Conservation (phyloP, 2,797 vertebrate species). For the Odontamblyopus lacepedii region DNA sequence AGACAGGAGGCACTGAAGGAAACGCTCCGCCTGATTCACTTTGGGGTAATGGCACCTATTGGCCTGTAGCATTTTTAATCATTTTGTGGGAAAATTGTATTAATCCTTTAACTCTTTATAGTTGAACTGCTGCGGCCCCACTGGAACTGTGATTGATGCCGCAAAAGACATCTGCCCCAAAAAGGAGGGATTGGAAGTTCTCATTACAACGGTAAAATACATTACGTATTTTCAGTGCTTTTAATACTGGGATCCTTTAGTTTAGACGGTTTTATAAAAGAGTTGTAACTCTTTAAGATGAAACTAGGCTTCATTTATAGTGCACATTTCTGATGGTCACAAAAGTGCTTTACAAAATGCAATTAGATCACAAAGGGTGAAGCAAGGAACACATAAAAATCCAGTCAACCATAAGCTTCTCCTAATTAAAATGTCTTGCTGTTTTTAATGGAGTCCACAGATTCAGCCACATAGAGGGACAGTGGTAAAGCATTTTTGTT, state of each 20-base stretch:
- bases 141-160: conserved; percentile 60
- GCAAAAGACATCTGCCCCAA: conserved; percentile 82
- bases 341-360: too few species aligned
- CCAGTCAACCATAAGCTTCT: background rate
- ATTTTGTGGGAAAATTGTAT: background rate
- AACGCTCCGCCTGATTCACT: conserved; percentile 84
- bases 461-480: too few species aligned
- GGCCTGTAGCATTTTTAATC: background rate
- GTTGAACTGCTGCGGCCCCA: conserved; percentile 88
- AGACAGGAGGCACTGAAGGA: conserved; percentile 78
- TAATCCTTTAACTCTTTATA: conserved; percentile 32
- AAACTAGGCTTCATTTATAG: too few species aligned
- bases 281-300: too few species aligned
- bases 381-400: background rate
- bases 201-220: conserved; percentile 69
- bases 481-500: too few species aligned
- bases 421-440: too few species aligned
- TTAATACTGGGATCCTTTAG: too few species aligned
- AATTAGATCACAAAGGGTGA: background rate
- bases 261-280: too few species aligned
- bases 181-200: conserved; percentile 49
- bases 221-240: background rate
- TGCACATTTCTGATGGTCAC: too few species aligned
- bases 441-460: too few species aligned
- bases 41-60: conserved; percentile 69